A percentile compares a stretch with the other conserved stretches of the same genome.
These are phyloP conservation scores for Phaenicophaeus curvirostris DNA, from an alignment of 2,797 vertebrate genomes.

Conservation along the genomic window DNA sequence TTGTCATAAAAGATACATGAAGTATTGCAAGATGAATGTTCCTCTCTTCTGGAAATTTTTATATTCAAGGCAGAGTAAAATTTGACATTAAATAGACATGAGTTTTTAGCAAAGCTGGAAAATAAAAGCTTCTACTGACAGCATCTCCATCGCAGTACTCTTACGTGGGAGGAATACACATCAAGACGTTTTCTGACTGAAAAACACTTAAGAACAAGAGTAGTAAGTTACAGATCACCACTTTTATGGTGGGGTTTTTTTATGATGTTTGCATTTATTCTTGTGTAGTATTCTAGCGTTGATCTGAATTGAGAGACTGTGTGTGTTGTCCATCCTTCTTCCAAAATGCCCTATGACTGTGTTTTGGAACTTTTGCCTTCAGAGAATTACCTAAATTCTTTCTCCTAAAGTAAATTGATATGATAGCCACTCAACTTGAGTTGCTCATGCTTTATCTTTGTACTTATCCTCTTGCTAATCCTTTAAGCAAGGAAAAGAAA, in stretches of 20 bases:
- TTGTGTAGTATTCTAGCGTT: not conserved
- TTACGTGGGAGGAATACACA: slow-evolving; percentile 45
- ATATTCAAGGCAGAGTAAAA: slow-evolving; percentile 28
- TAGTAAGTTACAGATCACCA: not conserved
- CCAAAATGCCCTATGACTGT: not conserved
- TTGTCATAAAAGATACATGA: slow-evolving; percentile 30
- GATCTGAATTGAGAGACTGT: not conserved
- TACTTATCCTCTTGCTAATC: not conserved
- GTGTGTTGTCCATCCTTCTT: not conserved
- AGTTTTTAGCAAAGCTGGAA: slow-evolving; percentile 30
- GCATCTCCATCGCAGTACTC: slow-evolving; percentile 24
- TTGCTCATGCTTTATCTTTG: not conserved
- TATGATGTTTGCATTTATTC: not conserved
- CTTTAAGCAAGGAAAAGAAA: not conserved
- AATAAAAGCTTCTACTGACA: slow-evolving; percentile 54
- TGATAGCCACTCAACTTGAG: not conserved
- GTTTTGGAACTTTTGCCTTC: not conserved
- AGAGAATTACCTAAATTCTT: not conserved
- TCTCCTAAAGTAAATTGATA: not conserved
- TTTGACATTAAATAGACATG: slow-evolving; percentile 18
- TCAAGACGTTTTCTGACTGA: slow-evolving; percentile 18
- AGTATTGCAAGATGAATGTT: slow-evolving; percentile 2
- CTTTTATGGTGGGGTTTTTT: not conserved
- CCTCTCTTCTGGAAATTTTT: slow-evolving; percentile 22
- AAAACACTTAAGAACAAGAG: not conserved